Base-by-base conservation (phyloP, 2,113 vertebrate genomes). In the Benthochromis sp. region DNA sequence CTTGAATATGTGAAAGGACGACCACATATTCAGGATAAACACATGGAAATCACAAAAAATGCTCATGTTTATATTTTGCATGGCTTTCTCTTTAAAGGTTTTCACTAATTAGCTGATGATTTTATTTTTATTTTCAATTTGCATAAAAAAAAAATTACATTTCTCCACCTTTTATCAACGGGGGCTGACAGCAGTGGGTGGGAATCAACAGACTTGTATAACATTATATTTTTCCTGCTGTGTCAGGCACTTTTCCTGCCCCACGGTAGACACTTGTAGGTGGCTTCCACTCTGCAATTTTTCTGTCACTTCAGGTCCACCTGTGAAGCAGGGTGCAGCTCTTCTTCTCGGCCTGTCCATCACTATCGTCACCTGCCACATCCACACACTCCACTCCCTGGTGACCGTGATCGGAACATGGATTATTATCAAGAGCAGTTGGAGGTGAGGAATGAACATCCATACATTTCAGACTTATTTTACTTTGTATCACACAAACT, bases 311-410 rank as follows among this genome's bases (percentile, higher is more conserved):
- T 31, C 94, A 98, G 97, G 97, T 93, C 96, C 97, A 19, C 94
- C 96, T 11, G 96, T 95, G 57, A 98, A 98, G 91, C 96, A 97
- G 91, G 96, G 94, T 81, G 96, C 96, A 6, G 95, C 97, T 5
- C 93, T 98, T 5, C 94, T 97, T 1, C 89, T 97, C 19, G 98
- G 98, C 59, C 94, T 98, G 34, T 93, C 90, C 14, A 87, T 98
- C 29, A 96, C 94, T 3, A 85, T 98, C 40, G 93, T 95, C 63
- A 97, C 97, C 47, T 98, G 97, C 69, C 91, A 97, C 43, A 91
- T 98, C 69, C 97, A 98, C 93, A 92, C 95, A n/a, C 91, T 98
- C 45, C 98, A 98, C 88, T 98, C 98, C 1, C 86, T 98, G 54
- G 81, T 97, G 88, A 98, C 97, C 1, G 94, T 98, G 85, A 93